phyloP scores from a whole-genome alignment of 2,113 vertebrate species.

The Actenoides hombroni region DNA sequence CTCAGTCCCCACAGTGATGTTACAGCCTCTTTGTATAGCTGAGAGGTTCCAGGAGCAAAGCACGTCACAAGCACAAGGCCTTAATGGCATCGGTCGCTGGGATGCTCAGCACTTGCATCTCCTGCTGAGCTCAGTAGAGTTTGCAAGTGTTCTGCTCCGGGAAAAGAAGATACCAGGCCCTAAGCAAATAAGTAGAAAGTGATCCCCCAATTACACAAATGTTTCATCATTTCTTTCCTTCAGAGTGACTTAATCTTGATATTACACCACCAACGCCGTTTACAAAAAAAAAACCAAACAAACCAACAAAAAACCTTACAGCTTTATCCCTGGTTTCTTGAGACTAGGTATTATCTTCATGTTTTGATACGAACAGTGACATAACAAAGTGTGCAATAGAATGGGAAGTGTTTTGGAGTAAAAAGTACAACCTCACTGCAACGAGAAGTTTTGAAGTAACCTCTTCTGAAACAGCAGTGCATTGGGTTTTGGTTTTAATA shows the following conservation, averaged over 20 bases:
- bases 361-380: not conserved
- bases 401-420: not conserved
- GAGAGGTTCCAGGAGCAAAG: not conserved
- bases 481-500: not conserved
- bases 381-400: not conserved
- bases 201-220: not conserved
- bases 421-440: not conserved
- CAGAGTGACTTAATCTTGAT: not conserved
- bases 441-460: not conserved
- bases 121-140: not conserved
- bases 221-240: not conserved
- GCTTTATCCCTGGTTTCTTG: not conserved
- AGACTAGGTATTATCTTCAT: not conserved
- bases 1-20: rapidly evolving
- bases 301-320: no score
- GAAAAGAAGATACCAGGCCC: not conserved
- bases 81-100: not conserved
- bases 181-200: not conserved
- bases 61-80: not conserved
- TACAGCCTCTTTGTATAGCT: not conserved
- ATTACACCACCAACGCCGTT: not conserved
- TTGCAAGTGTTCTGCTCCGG: not conserved
- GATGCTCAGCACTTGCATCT: not conserved
- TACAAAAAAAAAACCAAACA: not conserved
- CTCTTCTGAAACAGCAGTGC: not conserved